Conservation (phyloP, 2,113 vertebrate genomes). For the Noturus placidus region DNA sequence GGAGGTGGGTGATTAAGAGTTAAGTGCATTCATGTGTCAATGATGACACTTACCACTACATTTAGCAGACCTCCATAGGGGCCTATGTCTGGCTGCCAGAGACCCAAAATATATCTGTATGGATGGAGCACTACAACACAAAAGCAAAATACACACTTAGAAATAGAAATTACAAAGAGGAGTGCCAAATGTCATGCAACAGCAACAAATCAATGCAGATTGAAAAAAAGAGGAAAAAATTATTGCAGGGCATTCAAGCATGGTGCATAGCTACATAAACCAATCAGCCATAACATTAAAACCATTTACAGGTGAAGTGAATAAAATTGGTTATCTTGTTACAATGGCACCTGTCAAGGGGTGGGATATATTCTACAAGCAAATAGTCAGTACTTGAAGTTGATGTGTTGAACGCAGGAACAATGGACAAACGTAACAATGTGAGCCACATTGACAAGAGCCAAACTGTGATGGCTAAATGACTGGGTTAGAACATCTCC, state of each 20-base stretch:
- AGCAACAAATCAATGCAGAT: not conserved
- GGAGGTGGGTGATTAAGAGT: not conserved
- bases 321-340: too few relatives aligned
- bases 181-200: not conserved
- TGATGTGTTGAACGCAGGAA: too few relatives aligned
- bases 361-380: too few relatives aligned
- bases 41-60: slow-evolving; percentile 84
- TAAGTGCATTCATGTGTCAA: not conserved
- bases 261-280: not conserved
- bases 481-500: too few relatives aligned
- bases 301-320: too few relatives aligned
- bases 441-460: too few relatives aligned
- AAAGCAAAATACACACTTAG: slow-evolving; percentile 26
- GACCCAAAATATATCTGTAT: slow-evolving; percentile 89
- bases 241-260: not conserved
- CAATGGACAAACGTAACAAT: too few relatives aligned
- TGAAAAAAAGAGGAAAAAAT: not conserved
- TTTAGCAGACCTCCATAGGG: slow-evolving; percentile 97
- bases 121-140: slow-evolving; percentile 86
- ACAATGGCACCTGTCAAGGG: too few relatives aligned
- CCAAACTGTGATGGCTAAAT: too few relatives aligned
- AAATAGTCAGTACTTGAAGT: too few relatives aligned
- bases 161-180: not conserved
- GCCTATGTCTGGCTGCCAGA: slow-evolving; percentile 99
- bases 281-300: too few relatives aligned